These are phyloP conservation scores for Rafetus swinhoei DNA, from an alignment of 2,113 vertebrate species.

Conservation along the genomic window DNA sequence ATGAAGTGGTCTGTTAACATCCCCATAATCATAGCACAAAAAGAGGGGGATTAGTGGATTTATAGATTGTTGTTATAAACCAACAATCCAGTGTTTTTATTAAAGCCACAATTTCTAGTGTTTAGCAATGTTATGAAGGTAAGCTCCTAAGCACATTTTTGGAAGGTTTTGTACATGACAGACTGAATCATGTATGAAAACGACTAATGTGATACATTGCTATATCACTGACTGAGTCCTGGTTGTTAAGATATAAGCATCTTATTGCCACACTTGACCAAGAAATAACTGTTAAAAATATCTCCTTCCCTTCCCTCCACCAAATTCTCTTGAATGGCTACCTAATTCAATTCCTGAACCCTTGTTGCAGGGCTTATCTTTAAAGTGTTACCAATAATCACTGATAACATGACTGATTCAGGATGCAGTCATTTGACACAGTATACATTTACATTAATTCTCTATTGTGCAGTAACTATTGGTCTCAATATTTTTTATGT, in stretches of 20 bases:
- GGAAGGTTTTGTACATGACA: fast-evolving
- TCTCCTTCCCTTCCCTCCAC: neutral
- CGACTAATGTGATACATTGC: neutral
- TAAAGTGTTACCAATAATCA: neutral
- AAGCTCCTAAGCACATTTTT: neutral
- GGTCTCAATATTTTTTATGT: neutral
- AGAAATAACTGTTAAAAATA: neutral
- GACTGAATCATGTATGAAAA: neutral
- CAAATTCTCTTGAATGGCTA: neutral
- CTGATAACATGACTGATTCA: neutral
- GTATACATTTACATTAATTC: neutral
- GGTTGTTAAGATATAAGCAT: neutral
- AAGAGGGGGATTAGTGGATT: no score
- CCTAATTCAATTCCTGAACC: neutral
- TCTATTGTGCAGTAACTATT: neutral
- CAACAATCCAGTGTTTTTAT: neutral
- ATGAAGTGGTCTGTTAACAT: neutral
- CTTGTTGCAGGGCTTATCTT: neutral
- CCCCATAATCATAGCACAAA: no score
- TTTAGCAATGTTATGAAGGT: neutral
- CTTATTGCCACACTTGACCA: neutral
- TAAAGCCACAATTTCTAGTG: neutral
- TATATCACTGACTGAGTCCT: neutral
- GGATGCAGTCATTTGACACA: neutral
- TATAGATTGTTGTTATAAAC: neutral